Conservation (phyloP, 2,797 vertebrate species). For the Gallinago nigripennis region DNA sequence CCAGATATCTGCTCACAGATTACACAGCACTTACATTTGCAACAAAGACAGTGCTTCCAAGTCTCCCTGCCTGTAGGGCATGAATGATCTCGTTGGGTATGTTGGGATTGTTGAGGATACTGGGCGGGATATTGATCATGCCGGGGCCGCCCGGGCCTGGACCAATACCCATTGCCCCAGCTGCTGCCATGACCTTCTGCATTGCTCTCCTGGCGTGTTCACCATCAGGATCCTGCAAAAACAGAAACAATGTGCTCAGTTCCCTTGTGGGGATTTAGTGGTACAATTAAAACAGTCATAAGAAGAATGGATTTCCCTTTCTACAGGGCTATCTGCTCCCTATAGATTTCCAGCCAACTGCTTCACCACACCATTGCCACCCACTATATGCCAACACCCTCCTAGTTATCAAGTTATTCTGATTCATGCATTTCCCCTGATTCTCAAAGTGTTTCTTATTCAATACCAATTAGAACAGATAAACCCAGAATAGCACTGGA, state of each 20-base stretch:
- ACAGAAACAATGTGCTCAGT: not conserved
- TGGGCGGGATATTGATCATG: constrained; percentile 91
- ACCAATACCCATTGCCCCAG: constrained; percentile 81
- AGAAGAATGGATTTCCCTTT: not conserved
- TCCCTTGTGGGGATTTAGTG: not conserved
- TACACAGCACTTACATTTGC: constrained; percentile 87
- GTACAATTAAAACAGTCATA: not conserved
- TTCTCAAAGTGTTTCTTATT: not conserved
- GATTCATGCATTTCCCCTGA: not conserved
- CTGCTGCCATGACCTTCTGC: constrained; percentile 81
- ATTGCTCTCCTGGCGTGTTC: constrained; percentile 91
- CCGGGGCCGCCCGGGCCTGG: constrained; percentile 87
- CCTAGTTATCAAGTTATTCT: not conserved
- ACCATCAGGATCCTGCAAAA: constrained; percentile 89
- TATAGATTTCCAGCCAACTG: not conserved
- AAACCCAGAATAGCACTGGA: not conserved
- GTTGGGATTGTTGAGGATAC: constrained; percentile 95
- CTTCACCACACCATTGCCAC: not conserved
- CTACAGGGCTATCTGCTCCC: not conserved
- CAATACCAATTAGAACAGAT: not conserved
- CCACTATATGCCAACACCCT: not conserved
- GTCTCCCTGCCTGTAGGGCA: constrained; percentile 94
- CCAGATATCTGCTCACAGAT: not conserved
- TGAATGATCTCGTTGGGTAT: constrained; percentile 95
- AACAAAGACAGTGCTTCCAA: constrained; percentile 94